Percentiles rank a stretch among this genome's conserved stretches.
These are phyloP conservation scores for Rotaria socialis DNA, from an alignment of 2,888 invertebrate genomes.

Conservation along the genomic window DNA sequence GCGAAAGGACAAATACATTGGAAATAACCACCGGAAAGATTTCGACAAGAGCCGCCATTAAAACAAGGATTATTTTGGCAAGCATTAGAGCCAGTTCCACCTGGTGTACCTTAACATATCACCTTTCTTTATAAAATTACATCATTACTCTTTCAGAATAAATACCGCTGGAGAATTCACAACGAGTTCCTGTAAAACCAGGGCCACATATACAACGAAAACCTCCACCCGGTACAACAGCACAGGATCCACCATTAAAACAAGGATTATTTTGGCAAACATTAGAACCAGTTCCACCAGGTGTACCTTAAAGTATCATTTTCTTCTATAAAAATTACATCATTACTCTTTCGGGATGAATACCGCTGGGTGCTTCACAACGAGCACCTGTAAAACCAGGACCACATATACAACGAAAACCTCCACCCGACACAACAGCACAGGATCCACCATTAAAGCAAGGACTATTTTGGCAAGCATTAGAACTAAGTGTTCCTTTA, in stretches of 20 bases:
- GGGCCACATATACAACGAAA: neutral
- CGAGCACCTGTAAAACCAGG: neutral
- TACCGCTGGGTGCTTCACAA: no score
- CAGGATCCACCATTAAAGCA: constrained; percentile 40
- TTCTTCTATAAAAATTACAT: no score
- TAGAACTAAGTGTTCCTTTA: no score
- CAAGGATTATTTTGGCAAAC: constrained; percentile 39
- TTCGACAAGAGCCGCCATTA: constrained; percentile 32
- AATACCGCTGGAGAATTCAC: neutral
- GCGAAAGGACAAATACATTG: neutral
- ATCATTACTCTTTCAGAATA: no score
- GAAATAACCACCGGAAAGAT: neutral
- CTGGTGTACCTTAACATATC: no score
- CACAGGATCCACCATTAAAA: constrained; percentile 38
- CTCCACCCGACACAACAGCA: neutral
- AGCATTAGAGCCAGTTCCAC: neutral
- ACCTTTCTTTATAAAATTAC: no score
- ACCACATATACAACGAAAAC: neutral
- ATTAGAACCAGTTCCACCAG: neutral
- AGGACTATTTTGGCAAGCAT: constrained; percentile 29
- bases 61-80: constrained; percentile 39
- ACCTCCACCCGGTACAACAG: neutral
- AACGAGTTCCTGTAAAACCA: neutral
- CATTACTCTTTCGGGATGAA: no score
- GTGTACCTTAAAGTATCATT: no score